Base-by-base conservation (phyloP, 2,113 vertebrate genomes). In the Cettia cetti region DNA sequence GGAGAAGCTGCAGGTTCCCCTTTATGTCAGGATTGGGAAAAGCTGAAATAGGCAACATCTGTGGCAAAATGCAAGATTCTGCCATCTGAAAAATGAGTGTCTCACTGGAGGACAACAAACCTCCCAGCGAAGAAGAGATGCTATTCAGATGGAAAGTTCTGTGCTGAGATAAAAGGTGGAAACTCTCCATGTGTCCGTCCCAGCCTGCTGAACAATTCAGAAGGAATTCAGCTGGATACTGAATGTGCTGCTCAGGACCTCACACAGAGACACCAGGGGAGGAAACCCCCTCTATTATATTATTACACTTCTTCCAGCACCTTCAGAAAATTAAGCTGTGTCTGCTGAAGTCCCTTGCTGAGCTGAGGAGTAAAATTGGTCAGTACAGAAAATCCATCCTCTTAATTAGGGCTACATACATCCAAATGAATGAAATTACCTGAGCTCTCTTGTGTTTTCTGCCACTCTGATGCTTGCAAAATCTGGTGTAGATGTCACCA, bases 161-260 rank as follows among this genome's bases (percentile, higher is more conserved):
- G 86, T 68, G 80, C 69, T 28, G 54, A 86, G 65, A 91, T 92
- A 87, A 94, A 92, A 95, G 84, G 93, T 95, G 53, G 83, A 89
- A 84, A 27, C 27, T 84, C 52, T 78, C 86, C 52, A 4, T 64
- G 70, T 11, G 63, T 49, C 40, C 56, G 49, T 92, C 69, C 53
- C n/a, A 53, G 60, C 31, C 57, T 52, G 56, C 39, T 89, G 86
- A 84, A 89, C 5, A 4, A n/a, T 57, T 79, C 61, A 10, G 74
- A 68, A 72, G n/a, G 77, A 89, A 53, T 89, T 95, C 86, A 82
- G 44, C 74, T 87, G 77, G 72, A 89, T 33, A 68, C 31, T 75
- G 81, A 84, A 63, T 26, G 52, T 83, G 61, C 68, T 83, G 54
- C 28, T 90, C 86, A 71, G 82, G 94, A 94, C 94, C 94, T 97